phyloP scores from a whole-genome alignment of 2,797 vertebrate genomes.

The Hypotaenidia okinawae region DNA sequence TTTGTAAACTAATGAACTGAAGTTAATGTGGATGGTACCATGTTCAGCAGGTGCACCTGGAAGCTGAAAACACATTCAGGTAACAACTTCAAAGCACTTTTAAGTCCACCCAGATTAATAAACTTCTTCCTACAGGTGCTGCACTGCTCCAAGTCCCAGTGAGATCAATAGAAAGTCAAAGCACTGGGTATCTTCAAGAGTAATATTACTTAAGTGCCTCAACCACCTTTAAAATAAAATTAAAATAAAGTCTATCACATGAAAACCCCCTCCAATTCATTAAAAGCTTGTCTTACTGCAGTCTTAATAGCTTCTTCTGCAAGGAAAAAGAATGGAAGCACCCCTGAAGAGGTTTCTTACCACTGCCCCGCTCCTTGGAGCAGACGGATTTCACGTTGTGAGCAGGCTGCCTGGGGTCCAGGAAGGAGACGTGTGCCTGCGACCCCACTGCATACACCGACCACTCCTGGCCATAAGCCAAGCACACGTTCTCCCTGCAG shows the following conservation, averaged over 20 bases:
- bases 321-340: background rate
- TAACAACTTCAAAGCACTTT: background rate
- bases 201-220: background rate
- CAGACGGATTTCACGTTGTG: slow-evolving; percentile 92
- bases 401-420: slow-evolving; percentile 95
- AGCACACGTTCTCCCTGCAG: slow-evolving; percentile 97
- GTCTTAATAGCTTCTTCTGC: background rate
- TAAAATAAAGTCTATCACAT: too few relatives aligned
- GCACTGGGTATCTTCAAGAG: background rate
- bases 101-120: background rate
- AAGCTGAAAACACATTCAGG: background rate
- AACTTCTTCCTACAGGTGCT: background rate
- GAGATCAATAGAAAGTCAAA: background rate
- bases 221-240: background rate
- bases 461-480: slow-evolving; percentile 97
- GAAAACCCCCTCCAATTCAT: background rate
- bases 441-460: slow-evolving; percentile 97
- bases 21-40: background rate
- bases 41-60: rapidly evolving
- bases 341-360: slow-evolving; percentile 77
- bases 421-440: slow-evolving; percentile 96
- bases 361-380: slow-evolving; percentile 93
- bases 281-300: background rate
- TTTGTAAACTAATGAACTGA: background rate
- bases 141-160: background rate